Base-by-base conservation (phyloP, 2,797 vertebrate species). In the Helarctos malayanus region DNA sequence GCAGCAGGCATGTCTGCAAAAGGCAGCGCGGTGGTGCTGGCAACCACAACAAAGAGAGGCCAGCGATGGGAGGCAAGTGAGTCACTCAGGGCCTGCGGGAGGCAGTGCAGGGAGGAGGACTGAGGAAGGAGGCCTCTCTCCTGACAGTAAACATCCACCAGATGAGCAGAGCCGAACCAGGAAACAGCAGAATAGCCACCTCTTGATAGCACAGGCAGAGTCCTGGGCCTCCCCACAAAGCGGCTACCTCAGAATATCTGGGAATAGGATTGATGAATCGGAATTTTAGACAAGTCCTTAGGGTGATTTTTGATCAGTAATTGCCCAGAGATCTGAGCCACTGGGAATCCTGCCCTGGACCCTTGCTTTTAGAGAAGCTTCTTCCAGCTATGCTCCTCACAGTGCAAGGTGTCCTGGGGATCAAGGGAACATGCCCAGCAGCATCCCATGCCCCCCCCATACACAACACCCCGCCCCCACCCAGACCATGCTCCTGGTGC, bases 71-170 rank as follows among this genome's bases (percentile, higher is more conserved):
- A 79, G 63, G 47, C 41, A 45, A 3, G 6, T 97, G 97, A 98
- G 92, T 95, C 97, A 98, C 79, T 18, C 14, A 29, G 49, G 45
- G 49, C 83, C 78, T 35, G 47, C 52, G 35, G 61, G 65, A 85
- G 80, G 57, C 47, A 16, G 65, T 1, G 13, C 6, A 4, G 14
- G 45, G 45, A 1, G 0, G 56, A 13, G 52, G 13, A 41, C 32
- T 27, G 86, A 41, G 63, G 75, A 80, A 93, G 49, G 52, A 91
- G 61, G 79, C 91, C 3, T 19, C 63, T 78, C 45, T 93, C 61
- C 54, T 5, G n/a, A 41, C 73, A 93, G 96, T 97, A 97, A 98
- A 98, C 97, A 97, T 75, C 87, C 49, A 38, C n/a, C 7, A 29
- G 16, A n/a, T 6, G 79, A 93, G 69, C 61, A n/a, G 29, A 91